Percentiles rank a stretch among this genome's conserved stretches.
phyloP scores from a whole-genome alignment of 2,888 invertebrate species.

The Pristionchus fissidentatus region DNA sequence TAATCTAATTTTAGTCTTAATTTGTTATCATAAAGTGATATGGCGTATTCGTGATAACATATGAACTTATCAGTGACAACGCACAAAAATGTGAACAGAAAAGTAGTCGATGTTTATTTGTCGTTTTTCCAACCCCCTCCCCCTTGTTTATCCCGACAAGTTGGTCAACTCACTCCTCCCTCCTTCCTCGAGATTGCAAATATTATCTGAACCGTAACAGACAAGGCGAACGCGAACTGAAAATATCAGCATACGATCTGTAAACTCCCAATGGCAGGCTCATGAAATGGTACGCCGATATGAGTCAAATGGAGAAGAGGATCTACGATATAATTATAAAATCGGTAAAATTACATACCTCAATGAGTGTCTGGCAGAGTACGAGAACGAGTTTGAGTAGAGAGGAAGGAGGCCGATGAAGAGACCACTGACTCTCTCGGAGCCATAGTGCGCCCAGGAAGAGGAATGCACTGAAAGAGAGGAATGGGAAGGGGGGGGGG shows the following conservation, averaged over 20 bases:
- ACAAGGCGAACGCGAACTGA: background rate
- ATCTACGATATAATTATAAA: background rate
- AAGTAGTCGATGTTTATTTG: too few species aligned
- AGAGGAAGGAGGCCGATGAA: background rate
- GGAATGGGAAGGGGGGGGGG: background rate
- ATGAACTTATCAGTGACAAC: too few species aligned
- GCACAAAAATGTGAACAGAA: too few species aligned
- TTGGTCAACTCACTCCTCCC: slow-evolving; percentile 16
- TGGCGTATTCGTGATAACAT: too few species aligned
- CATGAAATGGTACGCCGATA: too few species aligned
- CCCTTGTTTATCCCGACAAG: too few species aligned
- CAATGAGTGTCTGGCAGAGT: background rate
- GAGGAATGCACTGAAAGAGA: slow-evolving; percentile 1
- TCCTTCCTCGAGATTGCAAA: background rate
- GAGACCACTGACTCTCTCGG: background rate
- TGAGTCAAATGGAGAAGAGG: too few species aligned
- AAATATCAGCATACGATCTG: background rate
- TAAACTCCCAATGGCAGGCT: too few species aligned
- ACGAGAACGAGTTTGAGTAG: slow-evolving; percentile 29
- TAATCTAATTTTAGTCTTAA: too few species aligned
- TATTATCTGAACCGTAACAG: background rate
- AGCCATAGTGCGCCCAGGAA: slow-evolving; percentile 36
- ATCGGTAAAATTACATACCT: background rate
- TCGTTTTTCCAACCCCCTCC: too few species aligned
- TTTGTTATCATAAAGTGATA: too few species aligned